phyloP scores from a whole-genome alignment of 2,888 invertebrate genomes.

The Onchidella celtica region DNA sequence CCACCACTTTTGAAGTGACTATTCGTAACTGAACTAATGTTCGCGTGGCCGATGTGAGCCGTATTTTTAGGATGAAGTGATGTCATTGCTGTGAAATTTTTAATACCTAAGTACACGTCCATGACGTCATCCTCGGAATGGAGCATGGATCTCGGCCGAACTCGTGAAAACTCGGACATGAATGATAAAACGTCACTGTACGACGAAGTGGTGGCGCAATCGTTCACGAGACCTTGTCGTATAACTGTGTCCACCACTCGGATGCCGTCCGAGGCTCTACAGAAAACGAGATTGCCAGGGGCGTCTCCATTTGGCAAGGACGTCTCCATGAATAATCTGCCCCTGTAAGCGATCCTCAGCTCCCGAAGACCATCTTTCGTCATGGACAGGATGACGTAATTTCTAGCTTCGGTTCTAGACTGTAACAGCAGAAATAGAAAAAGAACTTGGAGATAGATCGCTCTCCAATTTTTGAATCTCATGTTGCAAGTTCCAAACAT shows the following conservation, averaged over 20 bases:
- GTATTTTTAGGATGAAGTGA: not conserved
- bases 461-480: not conserved
- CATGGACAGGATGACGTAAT: conserved; percentile 29
- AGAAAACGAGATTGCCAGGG: not conserved
- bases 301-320: conserved; percentile 48
- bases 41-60: too few relatives aligned
- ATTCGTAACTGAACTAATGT: not conserved
- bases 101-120: conserved; percentile 31
- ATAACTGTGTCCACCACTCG: conserved; percentile 63
- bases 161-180: conserved; percentile 55
- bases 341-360: conserved; percentile 61
- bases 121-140: conserved; percentile 25
- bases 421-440: not conserved
- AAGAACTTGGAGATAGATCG: not conserved
- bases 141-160: not conserved
- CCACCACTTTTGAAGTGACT: too few relatives aligned
- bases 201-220: conserved; percentile 63
- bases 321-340: conserved; percentile 61
- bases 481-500: too few relatives aligned
- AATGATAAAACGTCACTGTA: conserved; percentile 58
- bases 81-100: not conserved
- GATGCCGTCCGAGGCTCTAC: conserved; percentile 58
- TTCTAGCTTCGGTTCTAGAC: not conserved
- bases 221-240: conserved; percentile 62
- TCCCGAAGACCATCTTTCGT: conserved; percentile 53